Evolutionary conservation across 1,140 invertebrate genomes (phyloP).

Genomic region (Zaprionus taronus): DNA sequence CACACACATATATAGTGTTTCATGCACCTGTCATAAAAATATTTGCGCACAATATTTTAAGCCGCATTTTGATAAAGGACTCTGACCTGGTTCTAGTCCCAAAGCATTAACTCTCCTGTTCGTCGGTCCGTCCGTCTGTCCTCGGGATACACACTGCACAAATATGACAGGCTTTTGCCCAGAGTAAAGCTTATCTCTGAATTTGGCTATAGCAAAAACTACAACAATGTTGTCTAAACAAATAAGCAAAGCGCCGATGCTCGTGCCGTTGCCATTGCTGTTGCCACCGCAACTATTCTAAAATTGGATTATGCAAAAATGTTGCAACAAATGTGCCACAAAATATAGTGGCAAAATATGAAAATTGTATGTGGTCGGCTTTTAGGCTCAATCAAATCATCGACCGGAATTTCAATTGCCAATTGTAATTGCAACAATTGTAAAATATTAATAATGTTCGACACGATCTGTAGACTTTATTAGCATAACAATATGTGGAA

Average conservation of each 20-base stretch:
- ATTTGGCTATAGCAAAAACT: constrained; percentile 2
- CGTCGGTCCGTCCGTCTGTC: neutral
- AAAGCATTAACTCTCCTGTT: constrained; percentile 23
- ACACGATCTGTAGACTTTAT: neutral
- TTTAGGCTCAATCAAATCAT: constrained; percentile 23
- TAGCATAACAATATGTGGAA: neutral
- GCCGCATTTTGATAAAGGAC: constrained; percentile 80
- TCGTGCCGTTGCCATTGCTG: neutral
- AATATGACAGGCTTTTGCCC: constrained; percentile 50
- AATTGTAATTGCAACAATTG: neutral
- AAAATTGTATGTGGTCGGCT: constrained; percentile 43
- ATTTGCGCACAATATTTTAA: constrained; percentile 79
- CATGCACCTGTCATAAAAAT: constrained; percentile 77
- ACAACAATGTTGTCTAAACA: constrained; percentile 35
- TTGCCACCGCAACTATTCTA: too few relatives aligned
- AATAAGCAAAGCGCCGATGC: constrained; percentile 30
- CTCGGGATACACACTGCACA: constrained; percentile 20
- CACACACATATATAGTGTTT: constrained; percentile 16
- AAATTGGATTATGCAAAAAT: constrained; percentile 52
- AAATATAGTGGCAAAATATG: constrained; percentile 28
- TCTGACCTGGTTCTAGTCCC: constrained; percentile 36
- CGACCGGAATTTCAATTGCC: constrained; percentile 4
- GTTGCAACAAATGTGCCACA: constrained; percentile 44
- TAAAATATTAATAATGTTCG: constrained; percentile 6
- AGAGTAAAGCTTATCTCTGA: constrained; percentile 28